These are phyloP conservation scores for Horisme vitalbata DNA, from an alignment of 2,888 invertebrate species.

Conservation along the genomic window DNA sequence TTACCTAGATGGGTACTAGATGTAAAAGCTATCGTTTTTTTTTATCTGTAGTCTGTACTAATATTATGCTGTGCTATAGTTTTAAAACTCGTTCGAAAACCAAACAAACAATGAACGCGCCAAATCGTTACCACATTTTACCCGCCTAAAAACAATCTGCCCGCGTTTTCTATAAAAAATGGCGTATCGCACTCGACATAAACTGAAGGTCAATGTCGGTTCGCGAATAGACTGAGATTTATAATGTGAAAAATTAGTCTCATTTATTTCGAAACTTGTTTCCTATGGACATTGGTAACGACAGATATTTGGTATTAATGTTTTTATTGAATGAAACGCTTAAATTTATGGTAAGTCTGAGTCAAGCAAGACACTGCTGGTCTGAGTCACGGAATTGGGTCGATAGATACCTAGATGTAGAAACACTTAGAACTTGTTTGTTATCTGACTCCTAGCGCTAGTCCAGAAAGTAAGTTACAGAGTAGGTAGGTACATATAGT, in stretches of 20 bases:
- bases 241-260: conserved; percentile 23
- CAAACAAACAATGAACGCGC: conserved; percentile 20
- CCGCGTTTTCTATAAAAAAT: conserved; percentile 30
- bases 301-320: neutral
- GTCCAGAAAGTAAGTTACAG: no score
- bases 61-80: no score
- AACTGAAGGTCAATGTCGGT: conserved; percentile 51
- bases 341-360: no score
- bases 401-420: no score
- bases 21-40: no score
- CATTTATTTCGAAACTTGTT: conserved; percentile 18
- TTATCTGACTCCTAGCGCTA: no score
- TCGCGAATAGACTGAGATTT: conserved; percentile 30
- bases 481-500: no score
- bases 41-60: no score
- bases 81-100: conserved; percentile 22
- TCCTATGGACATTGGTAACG: neutral
- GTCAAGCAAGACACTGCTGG: no score
- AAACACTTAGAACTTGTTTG: no score
- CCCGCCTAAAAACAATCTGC: neutral
- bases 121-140: conserved; percentile 22
- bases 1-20: no score
- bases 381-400: no score
- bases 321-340: neutral
- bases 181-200: conserved; percentile 38